Percentiles rank a stretch among this genome's conserved stretches.
Conservation (phyloP, 2,113 vertebrate genomes). For the Neomonachus schauinslandi region DNA sequence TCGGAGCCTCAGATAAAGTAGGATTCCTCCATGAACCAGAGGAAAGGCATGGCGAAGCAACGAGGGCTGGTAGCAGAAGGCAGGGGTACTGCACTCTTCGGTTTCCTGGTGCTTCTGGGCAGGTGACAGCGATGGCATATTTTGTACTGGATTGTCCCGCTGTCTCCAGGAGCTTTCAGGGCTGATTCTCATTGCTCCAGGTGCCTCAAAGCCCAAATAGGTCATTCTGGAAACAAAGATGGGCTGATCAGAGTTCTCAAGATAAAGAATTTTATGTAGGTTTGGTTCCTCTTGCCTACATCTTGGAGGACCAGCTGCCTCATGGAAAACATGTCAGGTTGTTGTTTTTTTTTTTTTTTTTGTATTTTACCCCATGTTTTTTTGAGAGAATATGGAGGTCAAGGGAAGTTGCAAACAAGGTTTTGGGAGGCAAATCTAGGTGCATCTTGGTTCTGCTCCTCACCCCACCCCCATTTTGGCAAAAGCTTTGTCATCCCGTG, state of each 20-base stretch:
- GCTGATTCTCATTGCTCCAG: not conserved
- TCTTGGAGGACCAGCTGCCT: not conserved
- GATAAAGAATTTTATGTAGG: not conserved
- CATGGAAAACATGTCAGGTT: not conserved
- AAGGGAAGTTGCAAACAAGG: not conserved
- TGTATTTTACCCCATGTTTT: not conserved
- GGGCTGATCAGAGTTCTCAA: not conserved
- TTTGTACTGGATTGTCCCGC: not conserved
- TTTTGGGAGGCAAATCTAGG: not conserved
- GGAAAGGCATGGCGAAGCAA: not conserved
- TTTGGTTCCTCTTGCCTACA: not conserved
- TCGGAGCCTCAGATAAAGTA: conserved; percentile 60
- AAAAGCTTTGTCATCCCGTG: not conserved
- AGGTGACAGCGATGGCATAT: not conserved
- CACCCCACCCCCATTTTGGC: not conserved
- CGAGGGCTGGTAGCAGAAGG: not conserved
- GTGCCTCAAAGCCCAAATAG: not conserved
- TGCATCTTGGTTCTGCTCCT: too few species aligned
- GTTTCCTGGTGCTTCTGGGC: not conserved
- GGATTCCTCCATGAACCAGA: not conserved
- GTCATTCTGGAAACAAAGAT: not conserved
- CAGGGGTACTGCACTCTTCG: fast-evolving
- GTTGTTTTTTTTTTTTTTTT: not conserved
- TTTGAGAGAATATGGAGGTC: not conserved
- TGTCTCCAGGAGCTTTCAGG: not conserved